These are phyloP conservation scores for Struthidea cinerea DNA, from an alignment of 2,113 vertebrate species.

Conservation along the genomic window DNA sequence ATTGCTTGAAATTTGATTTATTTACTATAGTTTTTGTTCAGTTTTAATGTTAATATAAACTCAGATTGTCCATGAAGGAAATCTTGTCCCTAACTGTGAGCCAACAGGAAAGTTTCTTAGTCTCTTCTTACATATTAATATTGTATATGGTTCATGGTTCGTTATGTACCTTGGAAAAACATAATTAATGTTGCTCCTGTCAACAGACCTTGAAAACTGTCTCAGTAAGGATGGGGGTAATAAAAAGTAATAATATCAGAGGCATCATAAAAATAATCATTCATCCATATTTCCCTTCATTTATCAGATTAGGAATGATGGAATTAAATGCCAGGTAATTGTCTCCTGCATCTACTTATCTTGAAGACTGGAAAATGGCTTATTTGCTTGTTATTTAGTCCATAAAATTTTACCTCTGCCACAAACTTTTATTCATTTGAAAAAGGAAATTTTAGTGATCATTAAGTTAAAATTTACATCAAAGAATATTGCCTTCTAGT, in stretches of 20 bases:
- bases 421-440: not conserved
- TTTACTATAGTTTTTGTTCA: not conserved
- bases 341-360: not conserved
- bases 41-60: not conserved
- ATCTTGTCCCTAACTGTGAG: not conserved
- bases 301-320: not conserved
- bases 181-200: not conserved
- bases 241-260: not conserved
- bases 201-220: not conserved
- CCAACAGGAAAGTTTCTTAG: not conserved
- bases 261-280: not conserved
- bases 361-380: not conserved
- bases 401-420: not conserved
- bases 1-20: not conserved
- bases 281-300: not conserved
- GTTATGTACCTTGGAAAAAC: not conserved
- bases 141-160: not conserved
- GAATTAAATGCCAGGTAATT: not conserved
- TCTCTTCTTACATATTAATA: not conserved
- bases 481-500: not conserved
- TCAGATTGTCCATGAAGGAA: not conserved
- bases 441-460: not conserved
- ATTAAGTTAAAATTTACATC: not conserved
- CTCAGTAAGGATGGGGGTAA: not conserved
- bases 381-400: not conserved